Percentiles rank a stretch among this genome's conserved stretches.
Evolutionary conservation across 2,888 invertebrate genomes (phyloP).

Genomic region (Drosophila sordidula): DNA sequence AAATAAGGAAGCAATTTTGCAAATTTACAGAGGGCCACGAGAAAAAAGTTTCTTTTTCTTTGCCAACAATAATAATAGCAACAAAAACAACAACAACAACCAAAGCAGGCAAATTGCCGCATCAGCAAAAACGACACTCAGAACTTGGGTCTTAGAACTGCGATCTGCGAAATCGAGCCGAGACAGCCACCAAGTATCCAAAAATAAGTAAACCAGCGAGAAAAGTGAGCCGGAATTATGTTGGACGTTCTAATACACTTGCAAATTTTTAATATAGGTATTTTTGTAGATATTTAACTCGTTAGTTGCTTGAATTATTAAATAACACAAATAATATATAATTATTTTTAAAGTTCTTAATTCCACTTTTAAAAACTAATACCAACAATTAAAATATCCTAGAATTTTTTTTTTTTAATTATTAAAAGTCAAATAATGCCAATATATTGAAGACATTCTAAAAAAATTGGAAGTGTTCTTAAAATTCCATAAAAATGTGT

Average conservation of each 20-base stretch:
- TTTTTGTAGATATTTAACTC: too few relatives aligned
- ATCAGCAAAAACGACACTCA: conserved; percentile 45
- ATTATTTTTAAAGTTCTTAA: too few relatives aligned
- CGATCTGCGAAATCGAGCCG: conserved; percentile 45
- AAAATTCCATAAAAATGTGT: too few relatives aligned
- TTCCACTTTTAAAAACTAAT: too few relatives aligned
- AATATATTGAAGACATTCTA: too few relatives aligned
- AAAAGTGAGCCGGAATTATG: not conserved
- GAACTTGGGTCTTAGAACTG: conserved; percentile 32
- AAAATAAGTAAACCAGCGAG: conserved; percentile 18
- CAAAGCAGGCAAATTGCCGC: conserved; percentile 46
- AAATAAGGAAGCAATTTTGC: conserved; percentile 81
- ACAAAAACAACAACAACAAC: conserved; percentile 17
- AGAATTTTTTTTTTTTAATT: too few relatives aligned
- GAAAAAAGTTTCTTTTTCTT: conserved; percentile 45
- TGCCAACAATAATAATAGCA: conserved; percentile 47
- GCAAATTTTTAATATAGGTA: too few relatives aligned
- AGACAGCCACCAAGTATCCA: conserved; percentile 22
- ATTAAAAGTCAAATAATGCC: too few relatives aligned
- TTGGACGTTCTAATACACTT: conserved; percentile 10
- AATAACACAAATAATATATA: too few relatives aligned
- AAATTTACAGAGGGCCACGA: conserved; percentile 69
- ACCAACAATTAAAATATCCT: too few relatives aligned
- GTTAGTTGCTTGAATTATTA: too few relatives aligned
- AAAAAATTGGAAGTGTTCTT: too few relatives aligned